Evolutionary conservation across 2,797 vertebrate genomes (phyloP).

Genomic region (Clarias platycephalus): DNA sequence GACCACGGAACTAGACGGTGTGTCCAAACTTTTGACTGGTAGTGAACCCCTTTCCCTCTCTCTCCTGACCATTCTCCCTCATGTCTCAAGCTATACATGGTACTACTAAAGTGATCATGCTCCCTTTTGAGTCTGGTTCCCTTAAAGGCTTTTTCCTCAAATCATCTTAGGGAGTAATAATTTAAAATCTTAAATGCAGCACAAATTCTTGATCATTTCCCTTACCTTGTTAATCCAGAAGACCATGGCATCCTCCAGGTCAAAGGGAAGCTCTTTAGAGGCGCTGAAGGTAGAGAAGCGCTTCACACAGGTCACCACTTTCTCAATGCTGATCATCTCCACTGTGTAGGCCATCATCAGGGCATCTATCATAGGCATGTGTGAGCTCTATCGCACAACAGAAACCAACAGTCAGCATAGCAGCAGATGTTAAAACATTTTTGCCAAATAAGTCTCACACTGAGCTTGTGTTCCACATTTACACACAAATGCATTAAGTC

Average conservation of each 20-base stretch:
- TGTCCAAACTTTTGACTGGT: too few species aligned
- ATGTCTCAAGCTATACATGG: too few species aligned
- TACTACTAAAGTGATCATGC: too few species aligned
- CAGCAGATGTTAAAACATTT: neutral
- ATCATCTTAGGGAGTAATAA: too few species aligned
- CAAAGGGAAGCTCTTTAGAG: constrained; percentile 95
- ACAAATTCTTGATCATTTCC: neutral
- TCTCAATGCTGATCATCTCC: constrained; percentile 99
- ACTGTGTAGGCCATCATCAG: constrained; percentile 99
- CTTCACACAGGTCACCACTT: constrained; percentile 93
- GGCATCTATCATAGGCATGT: constrained; percentile 97
- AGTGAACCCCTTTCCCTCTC: too few species aligned
- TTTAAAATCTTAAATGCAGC: neutral
- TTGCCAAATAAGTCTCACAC: neutral
- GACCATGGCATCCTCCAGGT: constrained; percentile 97
- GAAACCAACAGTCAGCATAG: constrained; percentile 8
- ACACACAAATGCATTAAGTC: neutral
- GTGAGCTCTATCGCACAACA: constrained; percentile 80
- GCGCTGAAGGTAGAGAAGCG: constrained; percentile 98
- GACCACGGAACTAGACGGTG: too few species aligned
- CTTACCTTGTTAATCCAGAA: constrained; percentile 99
- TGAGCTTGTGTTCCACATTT: neutral
- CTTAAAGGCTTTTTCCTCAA: too few species aligned
- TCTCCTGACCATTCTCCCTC: too few species aligned
- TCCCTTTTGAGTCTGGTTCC: too few species aligned